Base-by-base conservation (phyloP, 2,888 invertebrate species). In the Drosophila hamatofila region DNA sequence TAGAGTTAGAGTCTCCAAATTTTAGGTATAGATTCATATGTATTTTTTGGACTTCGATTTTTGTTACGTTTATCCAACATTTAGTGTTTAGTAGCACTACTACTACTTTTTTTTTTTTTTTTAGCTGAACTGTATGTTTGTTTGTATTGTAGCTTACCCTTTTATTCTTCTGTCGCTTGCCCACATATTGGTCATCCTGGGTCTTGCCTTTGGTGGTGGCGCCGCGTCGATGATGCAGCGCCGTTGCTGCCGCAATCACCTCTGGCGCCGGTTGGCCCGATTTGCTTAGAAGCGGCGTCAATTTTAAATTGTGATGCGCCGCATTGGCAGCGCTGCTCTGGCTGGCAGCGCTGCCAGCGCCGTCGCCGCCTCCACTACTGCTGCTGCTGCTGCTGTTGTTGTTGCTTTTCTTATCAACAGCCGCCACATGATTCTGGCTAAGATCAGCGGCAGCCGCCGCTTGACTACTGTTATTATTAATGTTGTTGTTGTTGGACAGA, bases 121-220 rank as follows among this genome's bases (percentile, higher is more conserved):
- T n/a, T n/a, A n/a, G n/a, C n/a, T n/a, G n/a, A n/a, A n/a, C n/a
- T n/a, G 27, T 27, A 27, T 27, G 27, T 27, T 30, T 12, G 6
- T 42, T 2, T 25, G 9, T 11, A 5, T 11, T 1, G 7, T 37
- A 63, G 30, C 89, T 77, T 23, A 86, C 86, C 88, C 89, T 88
- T 77, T 83, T 83, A 57, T 86, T 86, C 55, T 88, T 86, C 49
- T 79, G 83, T 46, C 90, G 88, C 62, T 88, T 89, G 75, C 90
- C 86, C 18, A 86, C 90, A 69, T 89, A 85, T 57, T 86, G 86
- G 55, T 86, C 86, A 56, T 86, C 86, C 60, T 86, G 86, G 30
- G 86, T 88, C 63, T 89, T 89, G 46, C 90, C 90, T 44, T 83
- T 89, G 63, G 88, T 73, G 35, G 74, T 88, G 51, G 83, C 75